A percentile compares a stretch with the other conserved stretches of the same genome.
These are phyloP conservation scores for Palythoa grandis DNA, from an alignment of 92 coral and sea anemone genomes.

Conservation along the genomic window DNA sequence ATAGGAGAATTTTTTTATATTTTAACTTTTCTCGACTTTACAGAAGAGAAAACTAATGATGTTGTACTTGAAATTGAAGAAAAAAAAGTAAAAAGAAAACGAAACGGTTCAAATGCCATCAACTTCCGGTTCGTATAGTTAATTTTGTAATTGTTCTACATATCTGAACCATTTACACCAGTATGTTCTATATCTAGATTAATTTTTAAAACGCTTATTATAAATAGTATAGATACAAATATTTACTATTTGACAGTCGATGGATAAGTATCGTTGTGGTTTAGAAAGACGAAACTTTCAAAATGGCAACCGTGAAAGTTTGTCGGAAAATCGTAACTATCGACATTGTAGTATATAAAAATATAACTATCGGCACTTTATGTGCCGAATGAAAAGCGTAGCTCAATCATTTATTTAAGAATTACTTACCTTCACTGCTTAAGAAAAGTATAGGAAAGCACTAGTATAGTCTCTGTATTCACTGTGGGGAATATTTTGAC, in stretches of 20 bases:
- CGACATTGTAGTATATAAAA: neutral
- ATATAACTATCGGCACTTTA: neutral
- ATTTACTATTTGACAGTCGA: neutral
- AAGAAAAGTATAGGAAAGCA: too few relatives aligned
- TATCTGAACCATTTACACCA: neutral
- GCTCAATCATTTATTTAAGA: neutral
- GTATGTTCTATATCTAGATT: neutral
- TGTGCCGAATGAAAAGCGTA: too few relatives aligned
- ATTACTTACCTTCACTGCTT: neutral
- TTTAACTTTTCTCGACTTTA: neutral
- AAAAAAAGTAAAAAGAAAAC: too few relatives aligned
- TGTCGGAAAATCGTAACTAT: neutral
- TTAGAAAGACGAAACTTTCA: neutral
- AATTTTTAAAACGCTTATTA: neutral
- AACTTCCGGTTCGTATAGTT: neutral
- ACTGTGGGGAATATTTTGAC: neutral
- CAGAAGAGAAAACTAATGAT: neutral
- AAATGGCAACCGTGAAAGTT: neutral
- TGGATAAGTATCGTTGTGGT: neutral
- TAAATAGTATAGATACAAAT: neutral
- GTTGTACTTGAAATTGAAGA: neutral
- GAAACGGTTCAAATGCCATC: neutral
- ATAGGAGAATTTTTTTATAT: neutral
- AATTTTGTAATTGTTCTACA: neutral
- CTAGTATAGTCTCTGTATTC: too few relatives aligned